Evolutionary conservation across 2,888 invertebrate species (phyloP), one percentile per base, ranked within the genome.

Genomic region (Amiota mariae): DNA sequence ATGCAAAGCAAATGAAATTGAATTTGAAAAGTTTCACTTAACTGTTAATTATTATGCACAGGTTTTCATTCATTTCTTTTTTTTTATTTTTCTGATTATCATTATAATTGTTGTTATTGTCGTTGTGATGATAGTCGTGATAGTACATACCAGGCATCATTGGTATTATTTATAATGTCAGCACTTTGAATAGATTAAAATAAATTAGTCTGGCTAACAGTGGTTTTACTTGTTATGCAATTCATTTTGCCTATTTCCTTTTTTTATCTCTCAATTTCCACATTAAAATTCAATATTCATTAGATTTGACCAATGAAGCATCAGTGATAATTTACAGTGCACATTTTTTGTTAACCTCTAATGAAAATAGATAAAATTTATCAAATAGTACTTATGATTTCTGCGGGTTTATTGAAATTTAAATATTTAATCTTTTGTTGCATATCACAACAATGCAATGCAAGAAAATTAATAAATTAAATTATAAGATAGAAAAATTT

Each of bases 1-100:
- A 46, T 74, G 66, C 71, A 63, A 71, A 59, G 71, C 63, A 49
- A 57, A 71, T 57, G 18, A 77, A 81, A 79, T 85, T 79, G 64
- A 79, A 74, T 76, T 73, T 72, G 68, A 75, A 57, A 71, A 75
- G 75, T 76, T 76, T 73, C 68, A 71, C 61, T 75, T 72, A 73
- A 79, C 79, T 76, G 75, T 75, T 70, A 72, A 73, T 72, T 72
- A 76, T 72, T 76, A 59, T 75, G 73, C 75, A 70, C 71, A 72
- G 49, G 64, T 66, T 72, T 68, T 56, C 20, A 20, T 24, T 70
- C 47, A 18, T 8, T 15, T 46, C n/a, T n/a, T n/a, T n/a, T n/a
- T n/a, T n/a, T n/a, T n/a, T n/a, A n/a, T 70, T 46, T 54, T n/a
- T 18, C 24, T 57, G 36, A 6, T 24, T 46, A 11, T 59, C 8